phyloP scores from a whole-genome alignment of 2,888 invertebrate species.

The Pocota personata region DNA sequence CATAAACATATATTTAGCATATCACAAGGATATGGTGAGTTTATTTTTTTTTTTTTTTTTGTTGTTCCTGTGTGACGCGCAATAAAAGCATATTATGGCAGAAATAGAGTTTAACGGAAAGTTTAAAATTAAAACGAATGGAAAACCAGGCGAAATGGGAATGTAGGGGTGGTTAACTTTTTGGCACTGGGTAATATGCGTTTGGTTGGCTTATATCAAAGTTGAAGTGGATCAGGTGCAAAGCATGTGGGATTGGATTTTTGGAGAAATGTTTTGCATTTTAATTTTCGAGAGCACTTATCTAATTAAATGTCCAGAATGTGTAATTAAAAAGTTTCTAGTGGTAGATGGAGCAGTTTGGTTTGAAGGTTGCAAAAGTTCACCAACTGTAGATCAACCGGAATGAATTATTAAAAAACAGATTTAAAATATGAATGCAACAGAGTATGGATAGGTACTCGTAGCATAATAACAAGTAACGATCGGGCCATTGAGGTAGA shows the following conservation, averaged over 20 bases:
- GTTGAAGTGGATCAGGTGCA: slow-evolving; percentile 6
- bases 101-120: slow-evolving; percentile 65
- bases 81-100: slow-evolving; percentile 63
- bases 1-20: slow-evolving; percentile 40
- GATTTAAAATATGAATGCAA: not conserved
- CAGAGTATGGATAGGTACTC: too few species aligned
- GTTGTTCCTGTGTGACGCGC: slow-evolving; percentile 15
- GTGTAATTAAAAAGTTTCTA: not conserved
- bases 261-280: slow-evolving; percentile 20
- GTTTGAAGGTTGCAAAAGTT: not conserved
- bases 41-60: slow-evolving; percentile 37
- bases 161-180: slow-evolving; percentile 4
- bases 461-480: too few species aligned
- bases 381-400: not conserved
- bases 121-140: slow-evolving; percentile 71
- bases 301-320: slow-evolving; percentile 26
- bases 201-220: slow-evolving; percentile 4
- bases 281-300: slow-evolving; percentile 1
- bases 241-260: slow-evolving; percentile 18
- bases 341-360: not conserved
- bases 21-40: slow-evolving; percentile 41
- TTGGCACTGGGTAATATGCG: not conserved
- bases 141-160: not conserved
- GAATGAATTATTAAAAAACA: not conserved
- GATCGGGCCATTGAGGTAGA: too few species aligned